Conservation (phyloP, 2,797 vertebrate genomes). For the Amazonetta brasiliensis region DNA sequence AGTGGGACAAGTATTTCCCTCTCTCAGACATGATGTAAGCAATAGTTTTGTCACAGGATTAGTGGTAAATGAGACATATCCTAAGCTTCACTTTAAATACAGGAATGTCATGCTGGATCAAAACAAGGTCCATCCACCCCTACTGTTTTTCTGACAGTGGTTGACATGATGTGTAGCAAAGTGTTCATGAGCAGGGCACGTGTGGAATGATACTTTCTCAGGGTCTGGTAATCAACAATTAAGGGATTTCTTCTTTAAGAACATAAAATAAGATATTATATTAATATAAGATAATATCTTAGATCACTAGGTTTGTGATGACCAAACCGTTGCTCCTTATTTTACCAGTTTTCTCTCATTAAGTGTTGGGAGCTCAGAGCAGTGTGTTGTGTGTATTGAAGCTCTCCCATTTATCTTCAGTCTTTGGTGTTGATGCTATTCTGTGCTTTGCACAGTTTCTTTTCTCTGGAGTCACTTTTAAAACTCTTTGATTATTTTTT, state of each 20-base stretch:
- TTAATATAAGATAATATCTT: not conserved
- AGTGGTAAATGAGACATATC: not conserved
- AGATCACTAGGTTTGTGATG: not conserved
- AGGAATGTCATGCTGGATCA: not conserved
- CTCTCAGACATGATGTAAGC: not conserved
- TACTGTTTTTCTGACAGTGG: not conserved
- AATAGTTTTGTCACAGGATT: not conserved
- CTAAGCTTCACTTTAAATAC: not conserved
- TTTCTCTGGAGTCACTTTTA: constrained; percentile 12
- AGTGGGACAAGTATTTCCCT: not conserved
- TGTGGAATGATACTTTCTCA: not conserved
- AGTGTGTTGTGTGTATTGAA: not conserved
- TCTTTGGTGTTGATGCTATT: not conserved
- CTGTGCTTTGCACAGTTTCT: not conserved
- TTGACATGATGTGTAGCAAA: not conserved
- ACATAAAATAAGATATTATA: too few relatives aligned
- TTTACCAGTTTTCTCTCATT: not conserved
- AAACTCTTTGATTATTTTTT: not conserved
- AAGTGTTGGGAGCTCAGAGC: not conserved
- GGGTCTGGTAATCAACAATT: not conserved
- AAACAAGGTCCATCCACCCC: not conserved
- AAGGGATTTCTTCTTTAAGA: not conserved
- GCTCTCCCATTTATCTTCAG: not conserved
- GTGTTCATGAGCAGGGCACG: not conserved
- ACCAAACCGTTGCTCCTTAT: not conserved